Percentiles rank a stretch among this genome's conserved stretches.
Evolutionary conservation across 2,888 invertebrate species (phyloP).

Genomic region (Pemphredon lugubris): DNA sequence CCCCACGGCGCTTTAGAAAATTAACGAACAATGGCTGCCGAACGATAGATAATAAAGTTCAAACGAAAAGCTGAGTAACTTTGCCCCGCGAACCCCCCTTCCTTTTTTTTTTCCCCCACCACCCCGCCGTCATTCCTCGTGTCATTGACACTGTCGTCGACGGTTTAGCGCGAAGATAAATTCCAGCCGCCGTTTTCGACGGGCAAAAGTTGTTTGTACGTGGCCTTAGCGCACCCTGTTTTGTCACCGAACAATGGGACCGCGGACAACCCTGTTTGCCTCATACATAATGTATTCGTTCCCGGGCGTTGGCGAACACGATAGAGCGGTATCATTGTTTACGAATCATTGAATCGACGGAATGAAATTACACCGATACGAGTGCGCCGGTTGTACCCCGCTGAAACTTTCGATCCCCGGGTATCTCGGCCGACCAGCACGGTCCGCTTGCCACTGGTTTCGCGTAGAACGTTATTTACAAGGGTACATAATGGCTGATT

Average conservation of each 20-base stretch:
- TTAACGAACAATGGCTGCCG: conserved; percentile 40
- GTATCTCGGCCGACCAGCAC: conserved; percentile 2
- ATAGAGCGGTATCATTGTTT: conserved; percentile 74
- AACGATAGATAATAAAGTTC: conserved; percentile 19
- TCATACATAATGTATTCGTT: conserved; percentile 67
- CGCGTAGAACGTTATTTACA: conserved; percentile 1
- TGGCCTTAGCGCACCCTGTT: conserved; percentile 38
- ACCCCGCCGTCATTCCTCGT: too few species aligned
- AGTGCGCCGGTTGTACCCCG: conserved; percentile 18
- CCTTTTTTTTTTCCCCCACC: too few species aligned
- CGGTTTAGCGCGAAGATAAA: conserved; percentile 6
- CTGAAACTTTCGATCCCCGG: conserved; percentile 46
- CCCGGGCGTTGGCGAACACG: conserved; percentile 51
- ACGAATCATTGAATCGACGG: conserved; percentile 73
- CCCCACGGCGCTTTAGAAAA: conserved; percentile 40
- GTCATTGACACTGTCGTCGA: conserved; percentile 18
- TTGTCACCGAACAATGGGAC: conserved; percentile 45
- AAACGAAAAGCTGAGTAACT: conserved; percentile 40
- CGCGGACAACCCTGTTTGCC: conserved; percentile 42
- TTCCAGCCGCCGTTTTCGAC: conserved; percentile 14
- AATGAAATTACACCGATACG: conserved; percentile 68
- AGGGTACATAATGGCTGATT: conserved; percentile 4
- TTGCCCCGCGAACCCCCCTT: too few species aligned
- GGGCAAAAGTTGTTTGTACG: conserved; percentile 36
- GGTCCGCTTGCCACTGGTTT: not conserved